phyloP scores from a whole-genome alignment of 2,797 vertebrate genomes.

The Platyrinchus mystaceus region DNA sequence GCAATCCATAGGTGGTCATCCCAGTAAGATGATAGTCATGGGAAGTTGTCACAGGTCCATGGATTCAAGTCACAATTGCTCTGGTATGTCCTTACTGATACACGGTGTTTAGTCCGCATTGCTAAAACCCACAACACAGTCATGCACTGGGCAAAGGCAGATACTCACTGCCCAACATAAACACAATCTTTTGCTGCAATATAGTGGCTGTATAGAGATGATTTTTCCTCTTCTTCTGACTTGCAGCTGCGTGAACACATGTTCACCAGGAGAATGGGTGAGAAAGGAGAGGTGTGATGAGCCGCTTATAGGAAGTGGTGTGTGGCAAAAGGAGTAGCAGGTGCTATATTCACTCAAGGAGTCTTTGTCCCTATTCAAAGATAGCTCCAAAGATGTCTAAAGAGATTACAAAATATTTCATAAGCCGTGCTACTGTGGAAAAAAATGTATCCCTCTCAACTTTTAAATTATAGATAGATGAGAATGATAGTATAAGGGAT shows the following conservation, averaged over 20 bases:
- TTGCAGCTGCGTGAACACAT: background rate
- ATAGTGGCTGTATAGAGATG: background rate
- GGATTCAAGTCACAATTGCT: background rate
- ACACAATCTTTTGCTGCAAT: background rate
- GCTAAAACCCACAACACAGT: background rate
- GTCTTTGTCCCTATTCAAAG: background rate
- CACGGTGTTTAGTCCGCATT: background rate
- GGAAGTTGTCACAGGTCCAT: background rate
- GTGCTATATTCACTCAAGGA: background rate
- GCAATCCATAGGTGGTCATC: background rate
- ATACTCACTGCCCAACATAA: accelerated
- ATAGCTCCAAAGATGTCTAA: background rate
- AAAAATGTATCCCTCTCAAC: background rate
- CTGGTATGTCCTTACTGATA: background rate
- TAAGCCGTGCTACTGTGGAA: background rate
- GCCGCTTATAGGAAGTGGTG: background rate
- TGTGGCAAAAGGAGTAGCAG: background rate
- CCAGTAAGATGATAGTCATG: background rate
- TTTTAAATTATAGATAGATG: background rate
- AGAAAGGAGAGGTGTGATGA: background rate
- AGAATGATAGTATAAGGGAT: background rate
- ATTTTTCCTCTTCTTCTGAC: background rate
- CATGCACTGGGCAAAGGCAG: background rate
- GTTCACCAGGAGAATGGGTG: background rate
- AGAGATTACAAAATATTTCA: background rate